A percentile compares a stretch with the other conserved stretches of the same genome.
phyloP scores from a whole-genome alignment of 2,113 vertebrate genomes.

The Sialia sialis region DNA sequence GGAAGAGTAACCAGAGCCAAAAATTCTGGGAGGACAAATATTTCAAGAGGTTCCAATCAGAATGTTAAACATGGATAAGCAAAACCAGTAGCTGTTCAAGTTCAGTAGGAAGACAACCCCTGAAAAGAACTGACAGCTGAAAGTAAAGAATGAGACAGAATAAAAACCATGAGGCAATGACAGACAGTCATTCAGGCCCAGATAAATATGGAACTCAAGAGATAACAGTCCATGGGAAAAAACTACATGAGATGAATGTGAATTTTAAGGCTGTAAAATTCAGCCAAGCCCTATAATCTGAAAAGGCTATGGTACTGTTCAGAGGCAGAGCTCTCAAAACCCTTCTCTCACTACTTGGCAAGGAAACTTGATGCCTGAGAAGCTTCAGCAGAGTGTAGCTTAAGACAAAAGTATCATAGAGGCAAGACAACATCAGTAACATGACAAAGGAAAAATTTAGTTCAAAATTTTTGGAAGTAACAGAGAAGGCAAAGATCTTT shows the following conservation, averaged over 20 bases:
- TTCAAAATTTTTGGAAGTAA: neutral
- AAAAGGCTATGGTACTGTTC: neutral
- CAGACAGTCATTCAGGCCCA: neutral
- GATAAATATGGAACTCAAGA: neutral
- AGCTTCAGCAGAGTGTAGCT: neutral
- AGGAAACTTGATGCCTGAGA: neutral
- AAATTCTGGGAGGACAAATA: neutral
- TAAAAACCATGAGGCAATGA: neutral
- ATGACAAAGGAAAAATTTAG: neutral
- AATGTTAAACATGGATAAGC: neutral
- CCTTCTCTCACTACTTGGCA: neutral
- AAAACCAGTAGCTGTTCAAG: neutral
- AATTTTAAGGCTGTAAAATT: constrained; percentile 5
- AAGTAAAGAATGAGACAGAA: neutral
- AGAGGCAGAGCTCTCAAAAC: neutral
- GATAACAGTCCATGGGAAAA: neutral
- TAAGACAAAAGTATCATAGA: neutral
- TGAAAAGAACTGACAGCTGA: neutral
- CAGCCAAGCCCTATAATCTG: neutral
- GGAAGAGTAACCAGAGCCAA: neutral
- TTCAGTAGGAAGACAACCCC: neutral
- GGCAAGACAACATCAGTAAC: neutral
- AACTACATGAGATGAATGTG: neutral
- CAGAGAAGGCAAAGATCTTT: neutral
- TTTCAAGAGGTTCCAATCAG: neutral